These are phyloP conservation scores for Aproaerema taeniolella DNA, from an alignment of 2,888 invertebrate species.

Conservation along the genomic window DNA sequence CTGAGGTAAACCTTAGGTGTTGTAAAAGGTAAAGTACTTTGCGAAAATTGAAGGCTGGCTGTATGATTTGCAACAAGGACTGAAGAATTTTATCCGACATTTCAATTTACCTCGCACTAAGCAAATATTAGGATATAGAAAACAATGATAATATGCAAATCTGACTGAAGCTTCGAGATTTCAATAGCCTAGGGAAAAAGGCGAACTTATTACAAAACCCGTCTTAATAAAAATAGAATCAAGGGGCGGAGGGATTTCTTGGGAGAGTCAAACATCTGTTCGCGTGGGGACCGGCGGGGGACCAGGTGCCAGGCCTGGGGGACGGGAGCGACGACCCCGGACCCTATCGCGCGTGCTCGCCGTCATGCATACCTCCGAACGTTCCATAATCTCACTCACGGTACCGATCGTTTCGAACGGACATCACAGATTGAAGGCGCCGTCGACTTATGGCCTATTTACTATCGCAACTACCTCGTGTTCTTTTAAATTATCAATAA, in stretches of 20 bases:
- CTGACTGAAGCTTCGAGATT: too few relatives aligned
- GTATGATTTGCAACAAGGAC: constrained; percentile 9
- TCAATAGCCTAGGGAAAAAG: neutral
- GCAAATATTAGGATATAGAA: neutral
- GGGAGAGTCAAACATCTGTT: constrained; percentile 59
- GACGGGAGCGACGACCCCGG: constrained; percentile 69
- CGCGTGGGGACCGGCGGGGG: constrained; percentile 45
- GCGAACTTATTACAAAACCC: constrained; percentile 14
- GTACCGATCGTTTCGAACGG: constrained; percentile 33
- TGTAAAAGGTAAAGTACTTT: constrained; percentile 27
- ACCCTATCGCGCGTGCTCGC: constrained; percentile 48
- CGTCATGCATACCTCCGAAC: constrained; percentile 46
- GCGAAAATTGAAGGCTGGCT: constrained; percentile 13
- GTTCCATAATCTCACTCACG: constrained; percentile 31
- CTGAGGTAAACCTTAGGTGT: constrained; percentile 32
- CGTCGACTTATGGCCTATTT: too few relatives aligned
- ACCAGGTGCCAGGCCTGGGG: constrained; percentile 66
- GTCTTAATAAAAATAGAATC: constrained; percentile 26
- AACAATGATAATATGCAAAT: neutral
- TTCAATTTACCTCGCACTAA: constrained; percentile 2
- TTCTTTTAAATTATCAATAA: too few relatives aligned
- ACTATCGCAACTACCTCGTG: too few relatives aligned
- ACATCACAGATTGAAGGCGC: too few relatives aligned
- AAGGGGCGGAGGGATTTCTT: constrained; percentile 37
- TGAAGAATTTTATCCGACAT: constrained; percentile 4